These are phyloP conservation scores for Crenichthys baileyi DNA, from an alignment of 2,797 vertebrate species.

Conservation along the genomic window DNA sequence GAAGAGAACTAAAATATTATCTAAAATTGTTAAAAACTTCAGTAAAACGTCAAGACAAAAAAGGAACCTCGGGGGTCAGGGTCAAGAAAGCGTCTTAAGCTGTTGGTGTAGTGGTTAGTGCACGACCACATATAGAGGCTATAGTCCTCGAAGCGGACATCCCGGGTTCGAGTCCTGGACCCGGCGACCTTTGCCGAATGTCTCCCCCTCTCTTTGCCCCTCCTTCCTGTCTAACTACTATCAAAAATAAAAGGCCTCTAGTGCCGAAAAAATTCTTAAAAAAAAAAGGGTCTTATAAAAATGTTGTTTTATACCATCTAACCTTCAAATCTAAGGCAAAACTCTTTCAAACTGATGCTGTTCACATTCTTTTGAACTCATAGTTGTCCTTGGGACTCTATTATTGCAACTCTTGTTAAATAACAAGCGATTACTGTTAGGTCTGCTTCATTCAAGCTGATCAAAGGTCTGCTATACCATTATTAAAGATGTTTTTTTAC, in stretches of 20 bases:
- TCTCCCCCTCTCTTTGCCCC: no score
- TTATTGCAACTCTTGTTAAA: conserved; percentile 21
- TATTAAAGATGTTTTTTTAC: conserved; percentile 46
- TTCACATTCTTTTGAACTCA: conserved; percentile 4
- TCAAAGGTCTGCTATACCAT: conserved; percentile 36
- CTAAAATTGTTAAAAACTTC: background rate
- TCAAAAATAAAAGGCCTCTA: no score
- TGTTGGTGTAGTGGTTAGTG: no score
- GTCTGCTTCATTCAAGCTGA: conserved; percentile 30
- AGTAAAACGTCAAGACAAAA: background rate
- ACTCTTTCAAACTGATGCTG: background rate
- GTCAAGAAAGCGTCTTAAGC: background rate
- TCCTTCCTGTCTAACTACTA: no score
- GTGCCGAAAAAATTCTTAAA: no score
- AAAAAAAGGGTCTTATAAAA: background rate
- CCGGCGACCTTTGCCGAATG: no score
- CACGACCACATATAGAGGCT: no score
- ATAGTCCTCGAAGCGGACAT: no score
- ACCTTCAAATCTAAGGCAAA: background rate
- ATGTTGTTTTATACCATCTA: no score
- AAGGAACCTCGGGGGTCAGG: background rate
- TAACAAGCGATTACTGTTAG: conserved; percentile 34
- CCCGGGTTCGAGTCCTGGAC: no score
- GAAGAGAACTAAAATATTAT: background rate
- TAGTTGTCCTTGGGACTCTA: conserved; percentile 10